Evolutionary conservation across 2,797 vertebrate genomes (phyloP).

Genomic region (Halcyon smyrnensis): DNA sequence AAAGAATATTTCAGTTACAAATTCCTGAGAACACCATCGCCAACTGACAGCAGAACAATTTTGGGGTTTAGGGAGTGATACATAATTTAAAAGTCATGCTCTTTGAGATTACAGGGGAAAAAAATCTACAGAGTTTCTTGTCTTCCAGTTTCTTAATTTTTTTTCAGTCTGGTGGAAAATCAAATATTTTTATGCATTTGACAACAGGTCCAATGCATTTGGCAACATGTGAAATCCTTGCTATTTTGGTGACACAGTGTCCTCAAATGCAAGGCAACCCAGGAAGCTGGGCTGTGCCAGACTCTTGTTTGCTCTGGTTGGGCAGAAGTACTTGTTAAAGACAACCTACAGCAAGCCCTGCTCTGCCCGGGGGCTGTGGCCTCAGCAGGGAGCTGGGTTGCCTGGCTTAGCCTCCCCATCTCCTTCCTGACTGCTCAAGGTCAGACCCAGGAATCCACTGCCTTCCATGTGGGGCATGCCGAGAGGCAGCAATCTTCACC

Average conservation of each 20-base stretch:
- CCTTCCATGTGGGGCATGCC: neutral
- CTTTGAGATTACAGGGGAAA: neutral
- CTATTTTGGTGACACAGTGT: conserved; percentile 21
- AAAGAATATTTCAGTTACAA: neutral
- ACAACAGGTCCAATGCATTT: conserved; percentile 1
- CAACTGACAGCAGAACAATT: neutral
- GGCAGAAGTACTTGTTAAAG: neutral
- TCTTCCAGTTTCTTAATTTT: neutral
- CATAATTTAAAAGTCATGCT: neutral
- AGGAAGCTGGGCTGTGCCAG: neutral
- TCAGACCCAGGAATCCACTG: conserved; percentile 10
- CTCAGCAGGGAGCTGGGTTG: neutral
- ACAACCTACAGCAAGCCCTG: neutral
- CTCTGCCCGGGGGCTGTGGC: neutral
- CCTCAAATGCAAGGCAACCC: conserved; percentile 15
- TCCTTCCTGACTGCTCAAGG: conserved; percentile 7
- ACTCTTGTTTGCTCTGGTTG: neutral
- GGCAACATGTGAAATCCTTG: neutral
- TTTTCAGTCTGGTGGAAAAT: neutral
- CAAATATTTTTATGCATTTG: conserved; percentile 17
- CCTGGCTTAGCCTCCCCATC: conserved; percentile 5
- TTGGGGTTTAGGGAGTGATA: conserved; percentile 8
- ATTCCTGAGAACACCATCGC: neutral
- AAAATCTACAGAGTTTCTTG: neutral
- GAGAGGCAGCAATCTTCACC: neutral